These are phyloP conservation scores for Calameuta filiformis DNA, from an alignment of 2,888 invertebrate species.

Conservation along the genomic window DNA sequence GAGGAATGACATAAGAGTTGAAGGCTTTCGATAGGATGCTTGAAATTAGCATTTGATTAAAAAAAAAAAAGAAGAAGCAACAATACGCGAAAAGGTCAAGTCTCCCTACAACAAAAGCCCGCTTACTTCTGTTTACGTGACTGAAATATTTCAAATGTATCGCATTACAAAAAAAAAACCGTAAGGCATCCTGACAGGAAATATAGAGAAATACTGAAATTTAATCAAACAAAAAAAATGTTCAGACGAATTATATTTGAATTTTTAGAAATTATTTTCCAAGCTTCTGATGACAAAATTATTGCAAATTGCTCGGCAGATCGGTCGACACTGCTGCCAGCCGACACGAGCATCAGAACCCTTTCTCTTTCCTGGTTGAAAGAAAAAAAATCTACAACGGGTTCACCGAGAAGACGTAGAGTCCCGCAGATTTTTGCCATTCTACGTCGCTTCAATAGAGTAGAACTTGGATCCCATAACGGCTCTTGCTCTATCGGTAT, in stretches of 20 bases:
- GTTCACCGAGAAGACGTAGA: not conserved
- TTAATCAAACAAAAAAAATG: not conserved
- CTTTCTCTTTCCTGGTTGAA: not conserved
- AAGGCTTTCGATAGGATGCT: not conserved
- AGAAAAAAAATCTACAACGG: not conserved
- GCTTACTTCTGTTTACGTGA: not conserved
- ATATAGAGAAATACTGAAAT: not conserved
- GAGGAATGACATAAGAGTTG: no score
- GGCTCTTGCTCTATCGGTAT: not conserved
- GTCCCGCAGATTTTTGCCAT: not conserved
- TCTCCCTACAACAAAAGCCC: not conserved
- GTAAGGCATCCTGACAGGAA: not conserved
- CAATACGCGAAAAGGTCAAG: not conserved
- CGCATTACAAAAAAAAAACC: not conserved
- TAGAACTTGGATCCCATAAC: not conserved
- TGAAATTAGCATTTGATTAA: not conserved
- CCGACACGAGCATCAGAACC: not conserved
- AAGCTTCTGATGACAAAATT: not conserved
- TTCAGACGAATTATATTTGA: not conserved
- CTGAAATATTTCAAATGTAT: conserved; percentile 1
- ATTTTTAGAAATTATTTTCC: not conserved
- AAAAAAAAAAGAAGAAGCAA: not conserved
- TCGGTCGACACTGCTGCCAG: not conserved
- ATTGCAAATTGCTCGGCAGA: not conserved
- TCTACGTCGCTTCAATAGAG: not conserved